Conservation (phyloP, 2,888 invertebrate genomes). For the Catocala fraxini region DNA sequence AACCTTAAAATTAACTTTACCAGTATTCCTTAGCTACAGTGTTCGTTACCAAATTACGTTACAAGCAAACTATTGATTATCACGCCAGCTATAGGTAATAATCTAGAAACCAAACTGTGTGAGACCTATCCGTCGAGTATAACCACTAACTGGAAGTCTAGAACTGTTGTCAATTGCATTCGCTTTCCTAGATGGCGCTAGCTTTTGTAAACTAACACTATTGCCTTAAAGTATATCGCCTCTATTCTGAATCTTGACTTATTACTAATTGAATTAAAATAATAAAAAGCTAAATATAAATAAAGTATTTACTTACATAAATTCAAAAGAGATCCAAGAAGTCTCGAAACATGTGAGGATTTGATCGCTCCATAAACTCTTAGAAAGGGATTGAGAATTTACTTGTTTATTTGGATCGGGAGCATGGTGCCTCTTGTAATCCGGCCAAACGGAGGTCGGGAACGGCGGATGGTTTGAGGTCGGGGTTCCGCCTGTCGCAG, state of each 20-base stretch:
- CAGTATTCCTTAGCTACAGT: no score
- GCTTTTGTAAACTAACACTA: no score
- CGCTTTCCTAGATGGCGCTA: constrained; percentile 7
- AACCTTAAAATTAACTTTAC: background rate
- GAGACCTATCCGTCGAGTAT: background rate
- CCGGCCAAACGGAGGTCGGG: constrained; percentile 16
- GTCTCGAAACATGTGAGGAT: background rate
- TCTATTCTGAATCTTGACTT: no score
- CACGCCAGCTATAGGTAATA: background rate
- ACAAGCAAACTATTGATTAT: background rate
- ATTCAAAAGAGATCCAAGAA: no score
- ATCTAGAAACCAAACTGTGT: no score
- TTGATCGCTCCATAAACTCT: background rate
- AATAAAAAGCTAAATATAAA: no score
- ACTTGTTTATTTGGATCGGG: constrained; percentile 85
- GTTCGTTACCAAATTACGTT: no score
- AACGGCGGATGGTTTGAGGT: constrained; percentile 10
- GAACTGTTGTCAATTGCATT: background rate
- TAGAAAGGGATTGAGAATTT: background rate
- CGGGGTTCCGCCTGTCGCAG: no score
- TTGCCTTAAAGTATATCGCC: no score
- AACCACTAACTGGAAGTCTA: background rate
- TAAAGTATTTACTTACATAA: no score
- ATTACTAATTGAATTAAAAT: no score
- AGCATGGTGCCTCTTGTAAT: constrained; percentile 65